Conservation (phyloP, 2,113 vertebrate genomes). For the Macroglossus sobrinus region DNA sequence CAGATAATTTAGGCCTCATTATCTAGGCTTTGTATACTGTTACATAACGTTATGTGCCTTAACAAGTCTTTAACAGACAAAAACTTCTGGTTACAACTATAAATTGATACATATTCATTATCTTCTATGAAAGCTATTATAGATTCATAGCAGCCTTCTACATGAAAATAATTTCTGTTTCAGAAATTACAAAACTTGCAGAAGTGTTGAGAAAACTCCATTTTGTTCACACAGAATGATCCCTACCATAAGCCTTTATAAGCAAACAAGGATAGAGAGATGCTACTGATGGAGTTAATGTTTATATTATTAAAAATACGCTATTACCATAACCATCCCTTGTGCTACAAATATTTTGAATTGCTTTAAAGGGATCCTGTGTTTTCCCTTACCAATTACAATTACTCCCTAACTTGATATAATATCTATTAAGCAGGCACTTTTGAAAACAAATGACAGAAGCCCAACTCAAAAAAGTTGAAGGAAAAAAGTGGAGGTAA, state of each 20-base stretch:
- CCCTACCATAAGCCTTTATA: background rate
- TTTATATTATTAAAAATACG: constrained; percentile 31
- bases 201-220: constrained; percentile 21
- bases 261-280: background rate
- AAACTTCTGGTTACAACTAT: constrained; percentile 15
- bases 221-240: constrained; percentile 27
- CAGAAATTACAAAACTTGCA: constrained; percentile 60
- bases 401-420: background rate
- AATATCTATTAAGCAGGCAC: background rate
- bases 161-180: constrained; percentile 62
- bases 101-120: background rate
- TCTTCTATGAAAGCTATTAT: constrained; percentile 55
- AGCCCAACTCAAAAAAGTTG: background rate
- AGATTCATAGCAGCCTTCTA: constrained; percentile 57
- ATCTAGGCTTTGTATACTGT: background rate
- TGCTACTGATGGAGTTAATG: background rate
- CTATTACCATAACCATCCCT: background rate
- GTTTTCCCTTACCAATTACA: background rate
- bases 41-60: constrained; percentile 43
- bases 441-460: constrained; percentile 14
- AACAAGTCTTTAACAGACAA: constrained; percentile 25
- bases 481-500: background rate
- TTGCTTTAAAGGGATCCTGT: background rate
- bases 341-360: background rate
- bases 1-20: constrained; percentile 6